Base-by-base conservation (phyloP, 1,140 invertebrate genomes). In the Drosophila virilis region DNA sequence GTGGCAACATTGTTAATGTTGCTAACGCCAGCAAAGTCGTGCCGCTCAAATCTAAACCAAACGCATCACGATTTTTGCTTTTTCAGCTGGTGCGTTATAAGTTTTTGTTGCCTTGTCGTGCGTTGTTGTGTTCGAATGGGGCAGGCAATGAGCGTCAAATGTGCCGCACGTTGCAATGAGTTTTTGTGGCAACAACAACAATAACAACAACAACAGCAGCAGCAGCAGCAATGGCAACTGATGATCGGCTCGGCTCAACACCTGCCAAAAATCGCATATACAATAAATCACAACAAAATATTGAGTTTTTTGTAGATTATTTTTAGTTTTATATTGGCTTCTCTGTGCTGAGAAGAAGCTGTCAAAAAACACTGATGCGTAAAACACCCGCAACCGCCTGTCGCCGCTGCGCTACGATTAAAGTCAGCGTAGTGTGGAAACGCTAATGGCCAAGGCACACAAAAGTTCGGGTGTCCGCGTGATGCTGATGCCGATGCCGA, bases 301-400 rank as follows among this genome's bases (percentile, higher is more conserved):
- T 58, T 37, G n/a, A 35, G 13, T 35, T 50, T 69, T 35, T 45
- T 50, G 28, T 46, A 9, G 10, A 45, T 38, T 38, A 15, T 69
- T 7, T 54, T 38, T 37, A 12, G 43, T 22, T 52, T 37, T 17
- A 4, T 59, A 17, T 40, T 17, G 37, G 12, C n/a, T 50, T 17
- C 1, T 17, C 42, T 28, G 42, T 28, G 40, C 10, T 22, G 9
- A 37, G 52, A 43, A 66, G 66, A 85, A 84, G 68, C 72, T 88
- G 83, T 82, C 83, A 88, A 86, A 86, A 82, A 74, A 88, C 75
- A n/a, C 51, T 88, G 79, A 83, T 88, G 84, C 83, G 84, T 88
- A 60, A 62, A 69, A 88, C 83, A 89, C 83, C 83, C 83, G 79
- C 65, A 54, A 64, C 42, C 51, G 33, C 17, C 38, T 33, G 46